Percentiles rank a stretch among this genome's conserved stretches.
Evolutionary conservation across 2,113 vertebrate species (phyloP).

Genomic region (Siniperca chuatsi): DNA sequence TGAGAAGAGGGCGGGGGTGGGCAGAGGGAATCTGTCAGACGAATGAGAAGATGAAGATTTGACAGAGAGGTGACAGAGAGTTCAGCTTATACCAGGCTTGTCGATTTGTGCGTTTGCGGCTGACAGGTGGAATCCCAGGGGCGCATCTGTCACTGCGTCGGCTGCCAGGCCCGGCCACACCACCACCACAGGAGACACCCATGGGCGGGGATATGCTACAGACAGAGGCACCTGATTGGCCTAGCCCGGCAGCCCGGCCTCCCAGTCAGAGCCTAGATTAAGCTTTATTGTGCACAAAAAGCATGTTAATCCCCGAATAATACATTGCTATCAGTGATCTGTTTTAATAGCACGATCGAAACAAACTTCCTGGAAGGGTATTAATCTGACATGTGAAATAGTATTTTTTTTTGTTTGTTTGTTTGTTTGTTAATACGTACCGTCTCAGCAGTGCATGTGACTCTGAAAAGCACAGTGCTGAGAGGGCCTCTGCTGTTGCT

Average conservation of each 20-base stretch:
- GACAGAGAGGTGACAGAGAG: conserved; percentile 91
- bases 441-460: conserved; percentile 19
- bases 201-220: conserved; percentile 43
- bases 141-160: conserved; percentile 90
- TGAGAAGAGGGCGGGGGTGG: conserved; percentile 38
- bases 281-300: conserved; percentile 73
- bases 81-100: conserved; percentile 93
- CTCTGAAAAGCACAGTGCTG: conserved; percentile 45
- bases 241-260: conserved; percentile 11
- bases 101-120: conserved; percentile 88
- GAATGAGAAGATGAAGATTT: conserved; percentile 91
- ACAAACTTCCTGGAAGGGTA: conserved; percentile 50
- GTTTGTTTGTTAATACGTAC: conserved; percentile 17
- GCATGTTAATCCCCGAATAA: conserved; percentile 72
- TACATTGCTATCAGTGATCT: conserved; percentile 67
- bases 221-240: conserved; percentile 62
- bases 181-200: conserved; percentile 79
- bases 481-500: conserved; percentile 66
- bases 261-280: conserved; percentile 69
- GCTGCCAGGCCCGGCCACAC: conserved; percentile 88
- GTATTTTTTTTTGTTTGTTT: conserved; percentile 41
- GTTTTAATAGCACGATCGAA: conserved; percentile 56
- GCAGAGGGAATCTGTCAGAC: conserved; percentile 83
- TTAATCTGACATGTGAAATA: conserved; percentile 56
- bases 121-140: conserved; percentile 96